Conservation (phyloP, 2,797 vertebrate genomes). For the Tokudaia muenninki region DNA sequence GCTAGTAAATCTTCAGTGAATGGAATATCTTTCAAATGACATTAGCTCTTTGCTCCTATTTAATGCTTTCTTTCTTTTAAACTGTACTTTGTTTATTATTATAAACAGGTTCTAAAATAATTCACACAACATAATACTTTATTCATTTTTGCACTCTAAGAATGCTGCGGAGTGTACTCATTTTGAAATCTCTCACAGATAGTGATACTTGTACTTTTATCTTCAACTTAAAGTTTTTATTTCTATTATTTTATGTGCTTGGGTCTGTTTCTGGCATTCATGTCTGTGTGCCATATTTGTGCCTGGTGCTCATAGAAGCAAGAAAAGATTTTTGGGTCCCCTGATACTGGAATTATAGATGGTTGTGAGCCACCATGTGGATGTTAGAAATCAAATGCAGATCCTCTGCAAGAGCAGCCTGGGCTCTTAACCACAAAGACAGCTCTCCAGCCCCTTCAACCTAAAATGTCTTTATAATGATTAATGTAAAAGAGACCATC, state of each 20-base stretch:
- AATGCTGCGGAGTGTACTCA: not conserved
- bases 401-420: not conserved
- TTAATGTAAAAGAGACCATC: not conserved
- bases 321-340: not conserved
- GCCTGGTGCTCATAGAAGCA: not conserved
- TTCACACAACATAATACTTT: not conserved
- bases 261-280: not conserved
- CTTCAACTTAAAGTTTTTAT: not conserved
- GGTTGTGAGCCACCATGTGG: not conserved
- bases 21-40: not conserved
- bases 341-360: not conserved
- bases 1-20: not conserved
- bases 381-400: not conserved
- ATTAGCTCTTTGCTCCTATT: not conserved
- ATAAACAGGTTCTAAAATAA: not conserved
- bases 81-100: slow-evolving; percentile 6
- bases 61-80: not conserved
- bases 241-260: not conserved
- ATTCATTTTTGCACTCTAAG: not conserved
- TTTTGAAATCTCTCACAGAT: not conserved
- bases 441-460: not conserved
- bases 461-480: not conserved
- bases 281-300: not conserved
- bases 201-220: not conserved
- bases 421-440: not conserved